phyloP scores from a whole-genome alignment of 2,888 invertebrate species.

The Beris chalybata region DNA sequence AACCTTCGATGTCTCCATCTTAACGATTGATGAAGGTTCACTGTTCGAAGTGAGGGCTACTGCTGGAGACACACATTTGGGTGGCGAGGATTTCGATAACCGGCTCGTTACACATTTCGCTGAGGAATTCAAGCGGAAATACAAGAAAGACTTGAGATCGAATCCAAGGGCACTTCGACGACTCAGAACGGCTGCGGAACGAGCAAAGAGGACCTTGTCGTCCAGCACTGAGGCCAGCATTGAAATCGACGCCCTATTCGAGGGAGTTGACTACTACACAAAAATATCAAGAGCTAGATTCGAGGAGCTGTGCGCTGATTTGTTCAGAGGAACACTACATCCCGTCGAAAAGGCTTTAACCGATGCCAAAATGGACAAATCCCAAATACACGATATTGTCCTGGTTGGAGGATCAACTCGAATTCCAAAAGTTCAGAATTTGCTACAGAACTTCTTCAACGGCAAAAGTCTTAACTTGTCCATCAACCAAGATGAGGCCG shows the following conservation, averaged over 20 bases:
- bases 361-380: conserved; percentile 74
- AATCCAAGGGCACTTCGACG: conserved; percentile 68
- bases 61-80: conserved; percentile 74
- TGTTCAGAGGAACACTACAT: conserved; percentile 68
- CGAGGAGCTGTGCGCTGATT: conserved; percentile 69
- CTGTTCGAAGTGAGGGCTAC: conserved; percentile 71
- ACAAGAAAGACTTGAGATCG: conserved; percentile 65
- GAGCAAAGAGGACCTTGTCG: conserved; percentile 71
- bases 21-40: conserved; percentile 68
- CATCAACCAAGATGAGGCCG: conserved; percentile 75
- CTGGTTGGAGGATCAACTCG: conserved; percentile 76
- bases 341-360: conserved; percentile 73
- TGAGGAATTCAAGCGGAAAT: conserved; percentile 65
- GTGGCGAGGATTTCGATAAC: conserved; percentile 66
- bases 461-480: conserved; percentile 68
- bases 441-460: conserved; percentile 71
- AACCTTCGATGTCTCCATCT: conserved; percentile 90
- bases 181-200: conserved; percentile 70
- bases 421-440: conserved; percentile 71
- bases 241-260: conserved; percentile 70
- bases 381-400: conserved; percentile 71
- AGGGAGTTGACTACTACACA: conserved; percentile 70
- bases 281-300: conserved; percentile 70
- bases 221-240: conserved; percentile 72
- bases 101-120: conserved; percentile 62